Base-by-base conservation (phyloP, 2,797 vertebrate genomes). In the Phrynocephalus forsythii region DNA sequence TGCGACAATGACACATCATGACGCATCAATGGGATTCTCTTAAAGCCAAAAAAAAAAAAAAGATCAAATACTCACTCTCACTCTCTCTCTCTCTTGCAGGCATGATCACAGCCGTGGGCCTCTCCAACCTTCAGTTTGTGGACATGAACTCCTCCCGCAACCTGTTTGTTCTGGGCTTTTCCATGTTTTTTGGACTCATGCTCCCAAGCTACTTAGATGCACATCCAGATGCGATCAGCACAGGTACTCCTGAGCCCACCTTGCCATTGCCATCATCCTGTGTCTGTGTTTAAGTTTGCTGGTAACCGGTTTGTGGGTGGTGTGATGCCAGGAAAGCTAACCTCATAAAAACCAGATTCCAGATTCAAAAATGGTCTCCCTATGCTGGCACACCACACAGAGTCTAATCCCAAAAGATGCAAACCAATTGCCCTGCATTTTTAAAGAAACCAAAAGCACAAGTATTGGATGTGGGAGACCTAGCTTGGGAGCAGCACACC, bases 71-170 rank as follows among this genome's bases (percentile, higher is more conserved):
- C 26, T 77, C 26, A 22, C 50, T 50, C 52, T 88, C 6, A 89
- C 82, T 48, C 11, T 24, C 44, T 22, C 28, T n/a, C 28, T 69
- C 56, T 60, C 79, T 66, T 90, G 63, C 95, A 99, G 99, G 99
- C 82, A 99, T 99, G 98, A 99, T 99, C 94, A 99, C 99, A 2
- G 99, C 99, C 0, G 98, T 99, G 16, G 99, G 99, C 3, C 96
- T 99, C 86, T 99, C 99, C 79, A 99, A 99, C 92, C 97, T 99
- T 83, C 99, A 99, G 95, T 96, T 97, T 4, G 98, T 99, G 1
- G 98, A 99, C 95, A 97, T 99, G 96, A 99, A 99, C 93, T 99
- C 99, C 0, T 98, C 98, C 78, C 97, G 99, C 82, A 99, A 99
- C 90, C 98, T 99, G 52, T 99, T 99, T 1, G 98, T 99, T 89